A percentile compares a stretch with the other conserved stretches of the same genome.
Conservation (phyloP, 2,797 vertebrate species). For the Hyperoplus lanceolatus region DNA sequence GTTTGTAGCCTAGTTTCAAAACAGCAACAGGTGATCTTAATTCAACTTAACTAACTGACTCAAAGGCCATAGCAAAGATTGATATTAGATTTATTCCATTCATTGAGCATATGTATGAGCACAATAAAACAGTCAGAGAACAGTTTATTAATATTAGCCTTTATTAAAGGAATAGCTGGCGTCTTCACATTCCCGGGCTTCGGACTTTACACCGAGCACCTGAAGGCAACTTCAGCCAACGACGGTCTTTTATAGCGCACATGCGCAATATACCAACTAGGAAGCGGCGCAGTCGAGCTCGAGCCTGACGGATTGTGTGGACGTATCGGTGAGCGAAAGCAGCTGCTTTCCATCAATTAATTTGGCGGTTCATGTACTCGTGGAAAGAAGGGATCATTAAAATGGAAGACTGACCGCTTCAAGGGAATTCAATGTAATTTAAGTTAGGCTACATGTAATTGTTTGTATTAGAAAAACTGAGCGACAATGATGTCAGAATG, state of each 20-base stretch:
- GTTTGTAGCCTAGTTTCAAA: too few relatives aligned
- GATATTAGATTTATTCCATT: background rate
- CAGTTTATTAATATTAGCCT: background rate
- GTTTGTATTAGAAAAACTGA: slow-evolving; percentile 20
- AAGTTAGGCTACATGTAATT: slow-evolving; percentile 10
- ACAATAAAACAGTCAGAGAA: background rate
- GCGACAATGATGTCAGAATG: slow-evolving; percentile 86
- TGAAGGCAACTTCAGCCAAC: slow-evolving; percentile 56
- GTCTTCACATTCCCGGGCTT: rapidly evolving
- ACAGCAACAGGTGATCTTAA: background rate
- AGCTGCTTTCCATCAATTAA: slow-evolving; percentile 18
- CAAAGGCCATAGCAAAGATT: too few relatives aligned
- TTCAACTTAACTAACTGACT: background rate
- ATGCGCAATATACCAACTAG: slow-evolving; percentile 72
- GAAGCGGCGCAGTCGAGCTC: slow-evolving; percentile 63
- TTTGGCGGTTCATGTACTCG: background rate
- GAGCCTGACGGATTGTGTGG: slow-evolving; percentile 71
- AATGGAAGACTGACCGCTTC: slow-evolving; percentile 51
- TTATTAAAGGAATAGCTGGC: background rate
- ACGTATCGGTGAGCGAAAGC: slow-evolving; percentile 39
- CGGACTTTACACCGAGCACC: slow-evolving; percentile 11
- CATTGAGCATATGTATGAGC: background rate
- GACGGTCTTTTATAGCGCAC: slow-evolving; percentile 37
- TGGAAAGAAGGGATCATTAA: background rate
- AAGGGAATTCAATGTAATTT: slow-evolving; percentile 2